A percentile compares a stretch with the other conserved stretches of the same genome.
Conservation (phyloP, 2,113 vertebrate species). For the Mus pahari region DNA sequence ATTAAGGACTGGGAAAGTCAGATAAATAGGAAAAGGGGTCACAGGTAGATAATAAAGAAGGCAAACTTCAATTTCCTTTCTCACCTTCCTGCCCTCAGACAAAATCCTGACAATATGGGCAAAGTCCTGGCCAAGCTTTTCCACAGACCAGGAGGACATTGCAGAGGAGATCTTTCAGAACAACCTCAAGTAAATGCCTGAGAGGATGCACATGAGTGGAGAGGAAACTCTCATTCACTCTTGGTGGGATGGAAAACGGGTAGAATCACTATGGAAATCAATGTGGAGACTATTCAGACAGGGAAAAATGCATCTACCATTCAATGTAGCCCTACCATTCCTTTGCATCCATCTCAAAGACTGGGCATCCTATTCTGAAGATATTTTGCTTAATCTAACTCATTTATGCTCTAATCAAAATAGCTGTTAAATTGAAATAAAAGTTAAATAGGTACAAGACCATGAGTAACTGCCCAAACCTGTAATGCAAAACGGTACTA, state of each 20-base stretch:
- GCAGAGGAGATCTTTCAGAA: neutral
- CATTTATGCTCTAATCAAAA: neutral
- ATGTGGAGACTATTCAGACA: neutral
- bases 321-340: neutral
- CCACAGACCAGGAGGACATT: too few species aligned
- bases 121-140: neutral
- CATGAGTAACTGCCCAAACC: neutral
- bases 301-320: neutral
- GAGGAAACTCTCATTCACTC: neutral
- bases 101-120: neutral
- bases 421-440: neutral
- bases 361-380: neutral
- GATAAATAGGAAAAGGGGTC: too few species aligned
- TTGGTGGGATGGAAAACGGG: neutral
- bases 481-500: neutral
- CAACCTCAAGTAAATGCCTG: neutral
- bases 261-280: neutral
- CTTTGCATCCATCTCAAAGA: neutral
- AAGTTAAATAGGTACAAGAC: neutral
- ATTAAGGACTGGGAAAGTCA: neutral
- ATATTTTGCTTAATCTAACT: neutral
- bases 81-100: neutral
- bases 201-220: neutral
- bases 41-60: neutral
- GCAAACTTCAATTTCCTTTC: neutral